Evolutionary conservation across 2,797 vertebrate genomes (phyloP).

Genomic region (Lepilemur ruficaudatus): DNA sequence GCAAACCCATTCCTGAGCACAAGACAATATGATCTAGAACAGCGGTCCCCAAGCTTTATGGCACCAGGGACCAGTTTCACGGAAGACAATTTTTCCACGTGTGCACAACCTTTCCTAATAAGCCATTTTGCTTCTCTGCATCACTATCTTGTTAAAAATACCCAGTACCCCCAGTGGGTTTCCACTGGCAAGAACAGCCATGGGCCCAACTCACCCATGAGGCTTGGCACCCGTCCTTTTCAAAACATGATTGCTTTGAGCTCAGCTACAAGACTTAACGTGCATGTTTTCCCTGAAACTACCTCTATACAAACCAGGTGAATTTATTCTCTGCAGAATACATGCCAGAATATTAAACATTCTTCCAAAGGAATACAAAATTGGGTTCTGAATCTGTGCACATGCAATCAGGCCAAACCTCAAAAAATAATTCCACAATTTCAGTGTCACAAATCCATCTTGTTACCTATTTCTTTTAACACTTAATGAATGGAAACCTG

Average conservation of each 20-base stretch:
- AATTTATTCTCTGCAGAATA: not conserved
- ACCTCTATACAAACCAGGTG: not conserved
- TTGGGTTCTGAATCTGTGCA: not conserved
- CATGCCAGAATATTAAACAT: not conserved
- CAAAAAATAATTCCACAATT: not conserved
- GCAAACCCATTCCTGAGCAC: not conserved
- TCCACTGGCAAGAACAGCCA: not conserved
- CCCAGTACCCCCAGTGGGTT: not conserved
- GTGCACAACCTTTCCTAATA: not conserved
- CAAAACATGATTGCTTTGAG: not conserved
- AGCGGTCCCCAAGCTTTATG: too few species aligned
- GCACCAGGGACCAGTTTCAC: too few species aligned
- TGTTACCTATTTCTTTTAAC: not conserved
- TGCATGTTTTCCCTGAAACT: not conserved
- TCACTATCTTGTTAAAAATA: not conserved
- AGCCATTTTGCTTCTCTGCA: not conserved
- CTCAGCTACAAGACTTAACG: not conserved
- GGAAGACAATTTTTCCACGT: too few species aligned
- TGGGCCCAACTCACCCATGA: not conserved
- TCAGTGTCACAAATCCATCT: not conserved
- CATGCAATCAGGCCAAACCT: not conserved
- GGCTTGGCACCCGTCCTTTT: not conserved
- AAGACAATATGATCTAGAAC: not conserved
- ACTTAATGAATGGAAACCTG: not conserved
- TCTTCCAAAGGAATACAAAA: not conserved